Conservation (phyloP, 2,888 invertebrate genomes). For the Creontiades dilutus region DNA sequence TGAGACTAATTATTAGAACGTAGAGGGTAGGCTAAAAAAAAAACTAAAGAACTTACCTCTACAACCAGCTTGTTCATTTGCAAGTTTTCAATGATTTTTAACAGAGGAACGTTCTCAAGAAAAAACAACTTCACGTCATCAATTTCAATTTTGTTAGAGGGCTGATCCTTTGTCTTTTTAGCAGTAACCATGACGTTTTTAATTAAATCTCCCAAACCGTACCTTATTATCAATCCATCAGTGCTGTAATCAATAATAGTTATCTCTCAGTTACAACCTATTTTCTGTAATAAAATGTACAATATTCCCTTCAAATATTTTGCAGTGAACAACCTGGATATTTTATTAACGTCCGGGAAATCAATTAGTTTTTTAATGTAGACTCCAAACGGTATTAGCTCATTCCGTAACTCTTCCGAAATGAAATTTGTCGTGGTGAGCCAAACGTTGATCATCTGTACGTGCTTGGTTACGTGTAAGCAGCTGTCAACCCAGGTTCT, state of each 20-base stretch:
- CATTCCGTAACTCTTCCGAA: conserved; percentile 33
- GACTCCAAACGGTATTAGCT: conserved; percentile 62
- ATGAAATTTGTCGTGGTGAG: conserved; percentile 56
- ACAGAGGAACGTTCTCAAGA: conserved; percentile 30
- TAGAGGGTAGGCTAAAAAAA: too few species aligned
- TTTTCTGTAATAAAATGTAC: too few species aligned
- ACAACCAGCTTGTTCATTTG: conserved; percentile 63
- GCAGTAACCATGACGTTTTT: conserved; percentile 29
- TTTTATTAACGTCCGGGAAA: conserved; percentile 30
- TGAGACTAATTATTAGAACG: too few species aligned
- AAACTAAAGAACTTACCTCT: conserved; percentile 35
- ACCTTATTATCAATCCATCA: not conserved
- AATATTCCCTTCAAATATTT: too few species aligned
- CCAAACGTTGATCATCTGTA: conserved; percentile 45
- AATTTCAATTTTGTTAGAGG: not conserved
- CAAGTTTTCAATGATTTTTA: conserved; percentile 52
- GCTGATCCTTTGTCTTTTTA: not conserved
- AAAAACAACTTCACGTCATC: conserved; percentile 63
- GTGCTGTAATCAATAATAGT: not conserved
- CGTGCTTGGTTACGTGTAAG: not conserved
- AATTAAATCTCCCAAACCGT: conserved; percentile 45
- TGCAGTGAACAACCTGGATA: not conserved
- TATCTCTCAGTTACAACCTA: too few species aligned
- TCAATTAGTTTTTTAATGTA: conserved; percentile 49
- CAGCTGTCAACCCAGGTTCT: conserved; percentile 33